phyloP scores from a whole-genome alignment of 2,797 vertebrate genomes.

The Gadopsis marmoratus region DNA sequence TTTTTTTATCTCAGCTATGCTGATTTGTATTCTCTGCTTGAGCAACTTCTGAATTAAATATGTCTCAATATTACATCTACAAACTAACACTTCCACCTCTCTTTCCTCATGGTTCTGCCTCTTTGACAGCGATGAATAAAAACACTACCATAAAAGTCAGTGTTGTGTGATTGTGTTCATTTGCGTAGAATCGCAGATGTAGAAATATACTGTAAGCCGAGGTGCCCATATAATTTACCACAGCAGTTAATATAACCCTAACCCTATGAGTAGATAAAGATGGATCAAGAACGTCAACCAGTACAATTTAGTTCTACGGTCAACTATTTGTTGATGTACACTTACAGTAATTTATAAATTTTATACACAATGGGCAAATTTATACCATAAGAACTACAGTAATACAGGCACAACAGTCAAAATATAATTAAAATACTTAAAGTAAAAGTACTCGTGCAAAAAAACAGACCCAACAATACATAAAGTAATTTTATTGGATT shows the following conservation, averaged over 20 bases:
- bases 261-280: no score
- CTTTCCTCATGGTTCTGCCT: constrained; percentile 85
- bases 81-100: constrained; percentile 73
- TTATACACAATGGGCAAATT: no score
- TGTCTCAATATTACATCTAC: constrained; percentile 81
- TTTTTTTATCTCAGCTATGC: constrained; percentile 73
- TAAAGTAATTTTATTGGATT: no score
- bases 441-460: no score
- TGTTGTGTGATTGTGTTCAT: constrained; percentile 43
- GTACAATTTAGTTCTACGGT: no score
- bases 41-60: constrained; percentile 83
- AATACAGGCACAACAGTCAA: no score
- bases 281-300: no score
- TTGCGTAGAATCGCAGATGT: background rate
- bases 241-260: background rate
- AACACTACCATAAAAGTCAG: constrained; percentile 82
- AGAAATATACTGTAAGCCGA: background rate
- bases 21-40: constrained; percentile 85
- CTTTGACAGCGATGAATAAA: constrained; percentile 93
- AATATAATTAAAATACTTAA: no score
- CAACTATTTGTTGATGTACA: no score
- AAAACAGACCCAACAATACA: no score
- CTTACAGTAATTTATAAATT: no score
- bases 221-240: background rate
- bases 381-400: no score